Conservation (phyloP, 2,888 invertebrate genomes). For the Palloptera scutellata region DNA sequence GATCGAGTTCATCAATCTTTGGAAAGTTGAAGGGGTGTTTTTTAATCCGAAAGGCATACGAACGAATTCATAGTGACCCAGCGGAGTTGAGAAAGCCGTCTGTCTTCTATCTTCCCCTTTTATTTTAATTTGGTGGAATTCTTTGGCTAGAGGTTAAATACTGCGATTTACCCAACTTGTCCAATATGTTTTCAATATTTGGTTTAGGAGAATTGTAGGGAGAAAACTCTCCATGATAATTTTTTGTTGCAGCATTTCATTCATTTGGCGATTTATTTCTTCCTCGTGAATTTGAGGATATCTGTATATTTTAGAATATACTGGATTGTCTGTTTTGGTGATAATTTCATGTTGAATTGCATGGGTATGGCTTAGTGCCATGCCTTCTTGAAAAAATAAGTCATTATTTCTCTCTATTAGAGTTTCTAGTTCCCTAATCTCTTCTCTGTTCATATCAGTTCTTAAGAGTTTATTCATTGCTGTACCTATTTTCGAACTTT, state of each 20-base stretch:
- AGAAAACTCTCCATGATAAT: constrained; percentile 2
- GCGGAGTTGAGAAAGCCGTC: constrained; percentile 6
- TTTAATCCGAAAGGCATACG: constrained; percentile 16
- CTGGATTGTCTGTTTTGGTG: no score
- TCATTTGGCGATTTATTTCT: neutral
- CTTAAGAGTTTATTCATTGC: neutral
- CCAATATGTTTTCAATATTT: constrained; percentile 15
- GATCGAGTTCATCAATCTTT: constrained; percentile 12
- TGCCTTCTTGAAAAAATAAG: no score
- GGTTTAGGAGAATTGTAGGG: constrained; percentile 8
- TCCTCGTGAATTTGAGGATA: constrained; percentile 4
- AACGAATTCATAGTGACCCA: constrained; percentile 17
- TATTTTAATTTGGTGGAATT: constrained; percentile 16
- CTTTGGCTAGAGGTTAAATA: constrained; percentile 19
- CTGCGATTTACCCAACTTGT: constrained; percentile 9
- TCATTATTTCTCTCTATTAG: neutral
- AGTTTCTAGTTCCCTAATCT: neutral
- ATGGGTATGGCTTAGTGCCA: no score
- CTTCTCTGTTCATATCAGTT: neutral
- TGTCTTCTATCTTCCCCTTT: constrained; percentile 5
- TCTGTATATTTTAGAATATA: no score
- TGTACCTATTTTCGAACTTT: neutral
- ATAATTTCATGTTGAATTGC: no score
- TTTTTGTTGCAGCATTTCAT: constrained; percentile 6
- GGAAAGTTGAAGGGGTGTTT: constrained; percentile 17